Conservation (phyloP, 2,113 vertebrate genomes). For the Piaya cayana region DNA sequence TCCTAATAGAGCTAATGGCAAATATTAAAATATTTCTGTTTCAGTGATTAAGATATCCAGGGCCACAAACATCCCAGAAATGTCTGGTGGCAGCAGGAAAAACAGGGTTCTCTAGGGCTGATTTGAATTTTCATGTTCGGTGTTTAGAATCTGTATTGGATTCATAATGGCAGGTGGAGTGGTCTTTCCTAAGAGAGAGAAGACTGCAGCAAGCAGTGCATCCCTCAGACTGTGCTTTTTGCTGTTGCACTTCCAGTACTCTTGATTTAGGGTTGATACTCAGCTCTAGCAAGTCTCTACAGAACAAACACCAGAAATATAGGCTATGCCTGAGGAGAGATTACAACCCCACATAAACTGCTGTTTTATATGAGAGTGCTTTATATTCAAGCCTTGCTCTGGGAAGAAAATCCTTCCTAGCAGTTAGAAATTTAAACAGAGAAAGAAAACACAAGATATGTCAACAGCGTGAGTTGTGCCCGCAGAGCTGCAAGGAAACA, state of each 20-base stretch:
- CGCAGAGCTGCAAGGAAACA: not conserved
- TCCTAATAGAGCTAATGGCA: too few relatives aligned
- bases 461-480: not conserved
- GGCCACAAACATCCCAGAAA: not conserved
- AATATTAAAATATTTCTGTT: not conserved
- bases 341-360: constrained; percentile 25
- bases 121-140: not conserved
- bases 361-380: not conserved
- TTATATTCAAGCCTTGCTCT: constrained; percentile 14
- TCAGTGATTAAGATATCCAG: not conserved
- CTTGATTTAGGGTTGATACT: constrained; percentile 9
- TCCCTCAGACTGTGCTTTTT: not conserved
- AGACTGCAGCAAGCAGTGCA: not conserved
- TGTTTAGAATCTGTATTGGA: not conserved
- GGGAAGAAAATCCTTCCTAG: not conserved
- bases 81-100: not conserved
- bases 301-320: constrained; percentile 23
- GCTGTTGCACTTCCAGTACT: not conserved
- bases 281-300: not conserved
- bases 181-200: not conserved
- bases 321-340: not conserved
- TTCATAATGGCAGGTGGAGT: not conserved
- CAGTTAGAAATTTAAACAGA: not conserved
- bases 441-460: not conserved
- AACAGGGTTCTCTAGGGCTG: not conserved